These are phyloP conservation scores for Amitus sp. DNA, from an alignment of 2,888 invertebrate species.

Conservation along the genomic window DNA sequence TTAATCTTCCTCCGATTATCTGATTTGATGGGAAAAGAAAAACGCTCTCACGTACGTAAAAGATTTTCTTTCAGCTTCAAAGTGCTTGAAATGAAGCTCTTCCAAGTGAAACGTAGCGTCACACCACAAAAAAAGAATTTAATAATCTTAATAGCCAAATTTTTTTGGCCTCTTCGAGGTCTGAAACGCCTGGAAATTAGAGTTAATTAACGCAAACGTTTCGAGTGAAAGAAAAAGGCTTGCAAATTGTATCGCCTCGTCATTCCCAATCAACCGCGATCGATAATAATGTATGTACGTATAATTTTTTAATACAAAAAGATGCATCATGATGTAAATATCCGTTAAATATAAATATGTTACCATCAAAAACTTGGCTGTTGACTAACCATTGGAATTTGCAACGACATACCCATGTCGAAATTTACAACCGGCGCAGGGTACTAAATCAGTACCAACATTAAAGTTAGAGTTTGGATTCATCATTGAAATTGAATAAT, in stretches of 20 bases:
- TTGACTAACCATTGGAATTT: no score
- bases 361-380: background rate
- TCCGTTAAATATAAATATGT: background rate
- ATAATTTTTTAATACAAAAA: background rate
- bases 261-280: background rate
- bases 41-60: slow-evolving; percentile 16
- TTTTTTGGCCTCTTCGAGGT: no score
- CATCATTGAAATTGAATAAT: no score
- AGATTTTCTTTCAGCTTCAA: slow-evolving; percentile 10
- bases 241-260: no score
- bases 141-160: no score
- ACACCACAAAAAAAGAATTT: no score
- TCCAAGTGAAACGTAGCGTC: no score
- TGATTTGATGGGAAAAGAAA: slow-evolving; percentile 21
- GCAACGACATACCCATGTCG: no score
- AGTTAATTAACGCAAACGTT: background rate
- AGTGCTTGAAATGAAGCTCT: background rate
- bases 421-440: no score
- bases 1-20: slow-evolving; percentile 5
- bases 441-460: no score
- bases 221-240: background rate
- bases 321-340: background rate
- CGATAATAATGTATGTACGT: no score
- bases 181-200: background rate
- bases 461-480: no score